phyloP scores from a whole-genome alignment of 2,888 invertebrate genomes.

The Eupithecia insigniata region DNA sequence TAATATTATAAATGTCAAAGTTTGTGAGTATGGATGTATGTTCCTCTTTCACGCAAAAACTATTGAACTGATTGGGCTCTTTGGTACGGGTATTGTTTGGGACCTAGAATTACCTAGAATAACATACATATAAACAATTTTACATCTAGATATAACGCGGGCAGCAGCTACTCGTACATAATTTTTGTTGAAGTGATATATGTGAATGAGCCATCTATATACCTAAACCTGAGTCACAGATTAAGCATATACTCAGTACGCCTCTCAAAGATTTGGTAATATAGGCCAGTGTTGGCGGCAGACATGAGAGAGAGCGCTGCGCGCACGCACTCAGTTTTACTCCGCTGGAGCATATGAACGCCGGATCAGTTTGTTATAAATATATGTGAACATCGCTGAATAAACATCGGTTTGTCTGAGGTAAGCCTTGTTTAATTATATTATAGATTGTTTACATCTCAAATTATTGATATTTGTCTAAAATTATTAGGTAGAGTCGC shows the following conservation, averaged over 20 bases:
- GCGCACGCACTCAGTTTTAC: slow-evolving; percentile 29
- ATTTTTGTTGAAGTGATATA: not conserved
- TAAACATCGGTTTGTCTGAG: slow-evolving; percentile 30
- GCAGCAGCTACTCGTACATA: too few relatives aligned
- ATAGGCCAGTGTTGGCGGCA: slow-evolving; percentile 17
- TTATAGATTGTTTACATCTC: slow-evolving; percentile 2
- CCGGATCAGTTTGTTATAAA: slow-evolving; percentile 13
- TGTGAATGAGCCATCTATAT: not conserved
- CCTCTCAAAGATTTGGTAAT: slow-evolving; percentile 10
- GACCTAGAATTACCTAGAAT: too few relatives aligned
- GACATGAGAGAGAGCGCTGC: slow-evolving; percentile 36
- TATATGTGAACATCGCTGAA: slow-evolving; percentile 18
- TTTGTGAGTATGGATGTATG: too few relatives aligned
- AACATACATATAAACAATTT: too few relatives aligned
- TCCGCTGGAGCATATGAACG: slow-evolving; percentile 25
- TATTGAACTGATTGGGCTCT: too few relatives aligned
- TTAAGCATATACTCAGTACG: not conserved
- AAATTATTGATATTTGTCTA: slow-evolving; percentile 2
- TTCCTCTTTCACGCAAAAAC: too few relatives aligned
- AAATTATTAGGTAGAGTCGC: not conserved
- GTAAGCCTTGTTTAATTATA: slow-evolving; percentile 30
- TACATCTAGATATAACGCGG: too few relatives aligned
- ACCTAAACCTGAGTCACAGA: not conserved
- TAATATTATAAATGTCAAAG: too few relatives aligned
- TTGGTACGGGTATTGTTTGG: too few relatives aligned